Percentiles rank a stretch among this genome's conserved stretches.
Conservation (phyloP, 2,113 vertebrate species). For the Callospermophilus lateralis region DNA sequence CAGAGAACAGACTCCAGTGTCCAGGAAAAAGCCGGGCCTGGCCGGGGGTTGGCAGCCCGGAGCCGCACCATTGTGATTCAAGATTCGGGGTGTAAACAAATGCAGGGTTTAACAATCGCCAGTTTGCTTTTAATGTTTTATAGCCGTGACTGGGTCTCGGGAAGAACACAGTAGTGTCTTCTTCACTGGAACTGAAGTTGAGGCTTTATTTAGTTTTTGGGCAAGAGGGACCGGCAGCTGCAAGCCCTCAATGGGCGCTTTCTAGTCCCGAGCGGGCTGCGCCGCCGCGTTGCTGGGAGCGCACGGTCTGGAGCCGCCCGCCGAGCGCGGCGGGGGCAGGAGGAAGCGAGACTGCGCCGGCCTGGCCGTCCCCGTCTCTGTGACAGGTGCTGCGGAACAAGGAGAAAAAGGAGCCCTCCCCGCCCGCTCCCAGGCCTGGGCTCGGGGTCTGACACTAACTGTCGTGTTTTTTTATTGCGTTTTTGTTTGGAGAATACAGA, state of each 20-base stretch:
- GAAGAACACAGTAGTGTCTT: conserved; percentile 81
- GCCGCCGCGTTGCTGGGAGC: conserved; percentile 61
- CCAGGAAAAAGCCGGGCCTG: conserved; percentile 29
- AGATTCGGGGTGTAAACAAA: conserved; percentile 78
- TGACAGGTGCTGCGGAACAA: conserved; percentile 71
- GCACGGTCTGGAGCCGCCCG: not conserved
- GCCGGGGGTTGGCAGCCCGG: conserved; percentile 48
- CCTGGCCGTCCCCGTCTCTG: not conserved
- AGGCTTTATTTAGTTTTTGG: conserved; percentile 80
- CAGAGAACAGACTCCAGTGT: conserved; percentile 39
- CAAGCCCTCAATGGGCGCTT: conserved; percentile 79
- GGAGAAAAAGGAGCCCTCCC: conserved; percentile 2
- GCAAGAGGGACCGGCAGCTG: conserved; percentile 78
- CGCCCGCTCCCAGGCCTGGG: not conserved
- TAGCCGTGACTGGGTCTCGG: conserved; percentile 73
- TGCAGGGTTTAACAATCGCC: conserved; percentile 65
- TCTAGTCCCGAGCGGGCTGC: conserved; percentile 70
- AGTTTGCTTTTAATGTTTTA: conserved; percentile 78
- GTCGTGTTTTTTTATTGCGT: not conserved
- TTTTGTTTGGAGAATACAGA: conserved; percentile 67
- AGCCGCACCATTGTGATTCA: conserved; percentile 63
- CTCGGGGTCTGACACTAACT: conserved; percentile 17
- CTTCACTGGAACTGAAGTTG: conserved; percentile 63
- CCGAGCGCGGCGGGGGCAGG: not conserved
- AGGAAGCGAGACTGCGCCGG: conserved; percentile 4